phyloP scores from a whole-genome alignment of 2,797 vertebrate genomes.

The Semaprochilodus insignis region DNA sequence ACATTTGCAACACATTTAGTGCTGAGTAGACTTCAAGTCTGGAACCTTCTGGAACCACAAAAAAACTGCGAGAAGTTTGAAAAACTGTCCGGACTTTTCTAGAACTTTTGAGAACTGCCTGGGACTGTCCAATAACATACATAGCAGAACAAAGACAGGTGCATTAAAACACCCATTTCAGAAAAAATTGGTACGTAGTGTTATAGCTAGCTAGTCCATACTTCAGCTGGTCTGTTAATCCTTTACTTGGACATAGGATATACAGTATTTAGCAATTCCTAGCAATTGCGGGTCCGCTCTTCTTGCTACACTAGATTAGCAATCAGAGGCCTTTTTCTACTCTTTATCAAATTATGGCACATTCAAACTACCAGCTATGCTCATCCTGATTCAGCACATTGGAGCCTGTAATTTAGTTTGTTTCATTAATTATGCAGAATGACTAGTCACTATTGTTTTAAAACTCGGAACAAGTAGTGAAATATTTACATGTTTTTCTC shows the following conservation, averaged over 20 bases:
- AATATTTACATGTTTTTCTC: conserved; percentile 58
- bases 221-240: not conserved
- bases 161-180: too few species aligned
- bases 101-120: too few species aligned
- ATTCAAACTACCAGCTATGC: conserved; percentile 27
- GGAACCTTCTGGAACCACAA: too few species aligned
- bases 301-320: not conserved
- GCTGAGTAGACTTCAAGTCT: too few species aligned
- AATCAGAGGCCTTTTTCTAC: not conserved
- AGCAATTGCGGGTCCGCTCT: not conserved
- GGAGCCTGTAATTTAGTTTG: conserved; percentile 49
- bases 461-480: conserved; percentile 44
- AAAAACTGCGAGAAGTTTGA: too few species aligned
- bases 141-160: too few species aligned
- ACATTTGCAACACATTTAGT: too few species aligned
- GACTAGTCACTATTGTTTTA: conserved; percentile 46
- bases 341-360: conserved; percentile 49
- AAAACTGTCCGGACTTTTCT: too few species aligned
- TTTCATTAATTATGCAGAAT: conserved; percentile 48
- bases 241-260: not conserved
- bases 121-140: too few species aligned
- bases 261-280: too few species aligned
- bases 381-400: conserved; percentile 49
- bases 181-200: too few species aligned
- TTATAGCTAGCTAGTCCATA: too few species aligned